Base-by-base conservation (phyloP, 2,113 vertebrate species). In the Nerophis ophidion region DNA sequence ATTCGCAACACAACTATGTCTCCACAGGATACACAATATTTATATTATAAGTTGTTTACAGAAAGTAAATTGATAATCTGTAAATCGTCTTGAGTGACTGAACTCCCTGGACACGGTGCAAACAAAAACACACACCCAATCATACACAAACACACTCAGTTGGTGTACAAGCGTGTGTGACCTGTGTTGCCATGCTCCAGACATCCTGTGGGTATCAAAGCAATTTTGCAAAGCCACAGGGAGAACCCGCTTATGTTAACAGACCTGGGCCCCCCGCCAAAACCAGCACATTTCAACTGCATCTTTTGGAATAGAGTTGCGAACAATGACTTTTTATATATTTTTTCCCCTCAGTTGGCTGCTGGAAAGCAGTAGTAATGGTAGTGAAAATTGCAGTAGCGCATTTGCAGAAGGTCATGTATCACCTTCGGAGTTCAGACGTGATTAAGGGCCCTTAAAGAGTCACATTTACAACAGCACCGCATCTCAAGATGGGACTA, bases 321-420 rank as follows among this genome's bases (percentile, higher is more conserved):
- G 66, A 79, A 66, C 52, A 9, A 1, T 12, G 17, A n/a, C 12
- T 42, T 38, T 67, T 38, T 50, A 56, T 44, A 7, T 33, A 15
- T 65, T 64, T 52, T 69, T 56, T 38, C 4, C 6, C 48, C 63
- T 53, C 36, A 56, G 33, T 9, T 34, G 42, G 65, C 66, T 76
- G 50, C 60, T 47, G 33, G 56, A 67, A 59, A 56, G 69, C 56
- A 70, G 35, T 49, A 44, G 67, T 69, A 63, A 59, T 48, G 11
- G 79, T 71, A 80, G 87, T 81, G 76, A 60, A 76, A 81, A 82
- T 62, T 81, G 83, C 76, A 86, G 84, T 77, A 86, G 84, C 83
- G 84, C 61, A 63, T 86, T 84, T 87, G 64, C 62, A 60, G 68
- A 80, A 81, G 79, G 78, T 78, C 81, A 76, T 54, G 62, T 57